Evolutionary conservation across 2,113 vertebrate species (phyloP).

Genomic region (Arothron firmamentum): DNA sequence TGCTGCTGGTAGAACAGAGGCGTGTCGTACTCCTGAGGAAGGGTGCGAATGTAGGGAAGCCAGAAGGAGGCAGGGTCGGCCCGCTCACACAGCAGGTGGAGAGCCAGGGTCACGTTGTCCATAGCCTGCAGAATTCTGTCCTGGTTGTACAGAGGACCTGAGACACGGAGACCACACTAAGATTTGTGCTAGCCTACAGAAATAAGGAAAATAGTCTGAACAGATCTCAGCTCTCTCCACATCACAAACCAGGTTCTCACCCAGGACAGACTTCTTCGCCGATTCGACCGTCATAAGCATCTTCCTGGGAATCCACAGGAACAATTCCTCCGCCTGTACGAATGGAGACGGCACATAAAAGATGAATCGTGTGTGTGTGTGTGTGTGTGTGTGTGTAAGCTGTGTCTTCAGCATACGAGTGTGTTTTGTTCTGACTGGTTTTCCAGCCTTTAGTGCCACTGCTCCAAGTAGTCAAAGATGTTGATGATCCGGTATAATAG

Average conservation of each 20-base stretch:
- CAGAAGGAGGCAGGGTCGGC: constrained; percentile 85
- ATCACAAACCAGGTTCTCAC: constrained; percentile 75
- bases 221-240: not conserved
- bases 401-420: too few relatives aligned
- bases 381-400: too few relatives aligned
- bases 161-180: constrained; percentile 3
- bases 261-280: constrained; percentile 90
- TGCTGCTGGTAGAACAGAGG: constrained; percentile 94
- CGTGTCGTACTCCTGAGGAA: constrained; percentile 89
- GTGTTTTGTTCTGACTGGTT: not conserved
- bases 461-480: not conserved
- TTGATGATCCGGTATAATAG: too few relatives aligned
- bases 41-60: constrained; percentile 93
- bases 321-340: constrained; percentile 90
- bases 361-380: not conserved
- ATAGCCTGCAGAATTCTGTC: constrained; percentile 97
- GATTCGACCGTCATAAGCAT: constrained; percentile 97
- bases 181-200: too few relatives aligned
- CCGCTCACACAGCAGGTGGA: constrained; percentile 93
- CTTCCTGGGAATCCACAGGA: constrained; percentile 96
- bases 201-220: too few relatives aligned
- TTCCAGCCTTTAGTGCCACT: not conserved
- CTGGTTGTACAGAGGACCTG: constrained; percentile 90
- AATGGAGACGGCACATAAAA: constrained; percentile 2
- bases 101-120: constrained; percentile 94